Evolutionary conservation across 2,888 invertebrate genomes (phyloP), one percentile per base, ranked within the genome.

Genomic region (Portevinia maculata): DNA sequence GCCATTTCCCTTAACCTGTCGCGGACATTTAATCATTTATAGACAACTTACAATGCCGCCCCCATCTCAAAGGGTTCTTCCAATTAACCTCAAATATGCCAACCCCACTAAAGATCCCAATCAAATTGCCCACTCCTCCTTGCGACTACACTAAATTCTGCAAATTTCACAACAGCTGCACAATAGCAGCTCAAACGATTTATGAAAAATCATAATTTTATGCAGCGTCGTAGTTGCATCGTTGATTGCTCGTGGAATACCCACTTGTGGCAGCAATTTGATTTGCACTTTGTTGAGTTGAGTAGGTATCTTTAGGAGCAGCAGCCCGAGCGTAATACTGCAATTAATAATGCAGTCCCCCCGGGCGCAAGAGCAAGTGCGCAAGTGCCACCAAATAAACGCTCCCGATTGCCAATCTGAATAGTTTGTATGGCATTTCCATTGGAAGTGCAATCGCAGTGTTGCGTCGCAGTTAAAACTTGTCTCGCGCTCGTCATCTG

Each of bases 171-270:
- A 69, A 41, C 74, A 79, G 41, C 69, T 69, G 37, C 71, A 13
- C 59, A 15, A 7, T 21, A 48, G 39, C 24, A 24, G 5, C 24
- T 30, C 46, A 17, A 52, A 60, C 41, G 44, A 74, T 79, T 74
- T 79, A 62, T 79, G 79, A 79, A 79, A 73, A 74, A 78, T 83
- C 71, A 78, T 83, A 83, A 83, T 83, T 83, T 62, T 67, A 83
- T 78, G 71, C 74, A 70, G 70, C 64, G 60, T 70, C 65, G 55
- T 50, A 52, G 59, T 65, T 41, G 76, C 70, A 76, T 65, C 70
- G 81, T 44, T 75, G 81, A 83, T 81, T 75, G 70, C 52, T 46
- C 34, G 8, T 6, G 34, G 75, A 70, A 75, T 65, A 70, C 21
- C 75, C 60, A 83, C 76, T 83, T 53, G 60, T 60, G 65, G 55